Percentiles rank a stretch among this genome's conserved stretches.
phyloP scores from a whole-genome alignment of 2,797 vertebrate genomes.

The Gephyroberyx darwinii region DNA sequence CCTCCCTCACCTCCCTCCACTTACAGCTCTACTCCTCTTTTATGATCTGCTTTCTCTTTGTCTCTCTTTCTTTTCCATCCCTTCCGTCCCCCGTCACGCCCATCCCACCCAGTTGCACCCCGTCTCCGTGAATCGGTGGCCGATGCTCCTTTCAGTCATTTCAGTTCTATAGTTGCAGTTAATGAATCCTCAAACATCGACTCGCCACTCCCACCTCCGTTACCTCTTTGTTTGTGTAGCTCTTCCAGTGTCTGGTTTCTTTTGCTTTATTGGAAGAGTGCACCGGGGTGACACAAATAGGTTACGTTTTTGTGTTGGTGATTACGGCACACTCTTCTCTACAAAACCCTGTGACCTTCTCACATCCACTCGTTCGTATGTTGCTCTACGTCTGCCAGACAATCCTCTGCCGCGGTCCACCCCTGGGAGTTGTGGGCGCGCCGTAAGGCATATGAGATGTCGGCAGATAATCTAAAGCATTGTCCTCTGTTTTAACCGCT shows the following conservation, averaged over 20 bases:
- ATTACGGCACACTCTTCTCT: constrained; percentile 2
- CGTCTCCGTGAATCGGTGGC: constrained; percentile 36
- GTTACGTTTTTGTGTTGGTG: constrained; percentile 22
- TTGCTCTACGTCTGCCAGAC: constrained; percentile 6
- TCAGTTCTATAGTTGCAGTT: constrained; percentile 13
- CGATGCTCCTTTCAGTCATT: constrained; percentile 31
- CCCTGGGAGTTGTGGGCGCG: background rate
- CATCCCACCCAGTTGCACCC: constrained; percentile 13
- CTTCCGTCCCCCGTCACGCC: constrained; percentile 4
- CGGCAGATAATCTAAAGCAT: background rate
- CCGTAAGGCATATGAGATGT: background rate
- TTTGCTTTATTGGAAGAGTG: constrained; percentile 11
- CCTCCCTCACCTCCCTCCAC: background rate
- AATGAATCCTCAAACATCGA: constrained; percentile 42
- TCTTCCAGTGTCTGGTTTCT: constrained; percentile 46
- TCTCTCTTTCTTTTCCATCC: constrained; percentile 8
- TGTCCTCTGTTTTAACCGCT: background rate
- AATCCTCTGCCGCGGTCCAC: background rate
- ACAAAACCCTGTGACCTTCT: background rate
- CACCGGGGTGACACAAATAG: constrained; percentile 5
- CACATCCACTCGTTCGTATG: background rate
- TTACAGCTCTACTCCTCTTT: background rate
- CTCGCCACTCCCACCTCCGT: constrained; percentile 30
- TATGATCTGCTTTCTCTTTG: constrained; percentile 6
- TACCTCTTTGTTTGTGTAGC: constrained; percentile 22